These are phyloP conservation scores for Rhinoraja longicauda DNA, from an alignment of 2,797 vertebrate genomes.

Conservation along the genomic window DNA sequence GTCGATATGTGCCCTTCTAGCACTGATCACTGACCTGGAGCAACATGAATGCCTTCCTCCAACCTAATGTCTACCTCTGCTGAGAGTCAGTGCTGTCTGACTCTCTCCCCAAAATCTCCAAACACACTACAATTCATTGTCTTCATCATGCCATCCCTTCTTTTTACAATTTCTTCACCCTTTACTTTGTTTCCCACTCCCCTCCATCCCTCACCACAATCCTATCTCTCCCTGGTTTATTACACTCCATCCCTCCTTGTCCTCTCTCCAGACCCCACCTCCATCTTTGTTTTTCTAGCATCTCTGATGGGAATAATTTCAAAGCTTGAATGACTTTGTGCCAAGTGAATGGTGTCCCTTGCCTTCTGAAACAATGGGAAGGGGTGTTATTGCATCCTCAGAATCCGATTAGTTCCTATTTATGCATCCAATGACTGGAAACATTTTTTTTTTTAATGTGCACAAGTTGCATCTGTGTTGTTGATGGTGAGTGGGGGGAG, in stretches of 20 bases:
- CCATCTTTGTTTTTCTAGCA: not conserved
- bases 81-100: not conserved
- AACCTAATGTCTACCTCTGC: not conserved
- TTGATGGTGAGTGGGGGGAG: no score
- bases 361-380: not conserved
- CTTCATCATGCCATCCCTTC: not conserved
- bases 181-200: not conserved
- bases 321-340: not conserved
- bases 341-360: not conserved
- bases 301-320: not conserved
- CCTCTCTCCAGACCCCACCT: not conserved
- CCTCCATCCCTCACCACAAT: no score
- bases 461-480: not conserved
- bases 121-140: not conserved
- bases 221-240: not conserved
- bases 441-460: not conserved
- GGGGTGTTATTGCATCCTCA: not conserved
- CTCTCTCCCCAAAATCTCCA: not conserved
- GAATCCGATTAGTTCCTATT: constrained; percentile 14
- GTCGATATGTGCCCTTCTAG: not conserved
- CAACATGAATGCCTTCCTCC: not conserved
- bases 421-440: not conserved
- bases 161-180: not conserved
- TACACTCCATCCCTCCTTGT: not conserved
- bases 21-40: no score